Conservation (phyloP, 2,113 vertebrate genomes). For the Pelmatolapia mariae region DNA sequence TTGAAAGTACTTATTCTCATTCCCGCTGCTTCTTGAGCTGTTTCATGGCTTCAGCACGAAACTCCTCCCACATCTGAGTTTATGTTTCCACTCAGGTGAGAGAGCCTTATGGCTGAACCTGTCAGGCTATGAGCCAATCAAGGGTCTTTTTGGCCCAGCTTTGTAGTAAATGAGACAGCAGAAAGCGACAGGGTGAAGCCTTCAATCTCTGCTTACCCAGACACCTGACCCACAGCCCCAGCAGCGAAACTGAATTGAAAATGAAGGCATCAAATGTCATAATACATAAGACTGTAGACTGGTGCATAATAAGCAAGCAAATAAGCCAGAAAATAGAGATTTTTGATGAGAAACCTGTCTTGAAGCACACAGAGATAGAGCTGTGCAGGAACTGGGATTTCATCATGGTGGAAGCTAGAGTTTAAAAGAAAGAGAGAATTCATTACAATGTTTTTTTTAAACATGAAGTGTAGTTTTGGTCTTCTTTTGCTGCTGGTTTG, state of each 20-base stretch:
- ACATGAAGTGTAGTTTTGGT: not conserved
- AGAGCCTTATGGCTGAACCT: not conserved
- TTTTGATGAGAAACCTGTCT: not conserved
- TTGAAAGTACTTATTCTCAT: not conserved
- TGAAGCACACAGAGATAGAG: not conserved
- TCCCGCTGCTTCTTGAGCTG: not conserved
- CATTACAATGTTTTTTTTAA: not conserved
- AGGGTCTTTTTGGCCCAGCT: not conserved
- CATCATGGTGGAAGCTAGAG: not conserved
- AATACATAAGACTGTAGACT: not conserved
- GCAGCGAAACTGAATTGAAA: not conserved
- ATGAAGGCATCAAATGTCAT: not conserved
- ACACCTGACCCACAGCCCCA: not conserved
- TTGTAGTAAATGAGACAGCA: not conserved
- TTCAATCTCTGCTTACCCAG: not conserved
- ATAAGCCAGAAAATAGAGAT: not conserved
- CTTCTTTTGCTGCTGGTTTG: not conserved
- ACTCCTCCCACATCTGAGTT: not conserved
- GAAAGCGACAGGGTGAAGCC: not conserved
- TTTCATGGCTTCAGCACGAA: not conserved
- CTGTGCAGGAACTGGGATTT: not conserved
- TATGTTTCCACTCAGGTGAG: not conserved
- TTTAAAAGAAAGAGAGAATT: not conserved
- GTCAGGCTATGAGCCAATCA: not conserved
- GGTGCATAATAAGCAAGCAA: not conserved